Base-by-base conservation (phyloP, 2,113 vertebrate genomes). In the Phaethon lepturus region DNA sequence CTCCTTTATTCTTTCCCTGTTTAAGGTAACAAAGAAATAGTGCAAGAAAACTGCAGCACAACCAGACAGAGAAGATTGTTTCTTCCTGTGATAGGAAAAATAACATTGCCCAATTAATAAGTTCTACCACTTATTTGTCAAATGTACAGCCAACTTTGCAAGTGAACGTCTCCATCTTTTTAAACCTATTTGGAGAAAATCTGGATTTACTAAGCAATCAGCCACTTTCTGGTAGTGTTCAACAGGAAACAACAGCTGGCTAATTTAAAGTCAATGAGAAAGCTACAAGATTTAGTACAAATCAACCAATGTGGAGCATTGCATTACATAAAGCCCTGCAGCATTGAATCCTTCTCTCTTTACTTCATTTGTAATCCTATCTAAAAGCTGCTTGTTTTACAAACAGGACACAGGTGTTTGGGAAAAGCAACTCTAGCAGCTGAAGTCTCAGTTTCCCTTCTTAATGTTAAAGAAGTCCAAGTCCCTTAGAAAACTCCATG, bases 221-320 rank as follows among this genome's bases (percentile, higher is more conserved):
- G 66, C 49, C n/a, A 87, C 75, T 94, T 95, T 95, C 73, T 92
- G 74, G 63, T 75, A 75, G 50, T 29, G 31, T 59, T 83, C 84
- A 86, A 69, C 23, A 53, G 40, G 74, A 93, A 90, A 92, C 71
- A 96, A 88, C 93, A 95, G 60, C 82, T 95, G 91, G 68, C 68
- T 88, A 67, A 86, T 84, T 93, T 95, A 81, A 91, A 92, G 64
- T 59, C 63, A 91, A 74, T 67, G 80, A 86, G 77, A 95, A 95
- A 91, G 45, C 64, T 40, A 47, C 0, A 7, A 91, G 60, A 86
- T 82, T 89, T 45, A 80, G 50, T 74, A 63, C 45, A 74, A 94
- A 93, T 81, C 68, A 93, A 77, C 31, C 17, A 81, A 26, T 12
- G 9, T 33, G 23, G 28, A 92, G 60, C 86, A 86, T 77, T 84